A percentile compares a stretch with the other conserved stretches of the same genome.
These are phyloP conservation scores for Paraescarpia echinospica DNA, from an alignment of 1,140 invertebrate genomes.

Conservation along the genomic window DNA sequence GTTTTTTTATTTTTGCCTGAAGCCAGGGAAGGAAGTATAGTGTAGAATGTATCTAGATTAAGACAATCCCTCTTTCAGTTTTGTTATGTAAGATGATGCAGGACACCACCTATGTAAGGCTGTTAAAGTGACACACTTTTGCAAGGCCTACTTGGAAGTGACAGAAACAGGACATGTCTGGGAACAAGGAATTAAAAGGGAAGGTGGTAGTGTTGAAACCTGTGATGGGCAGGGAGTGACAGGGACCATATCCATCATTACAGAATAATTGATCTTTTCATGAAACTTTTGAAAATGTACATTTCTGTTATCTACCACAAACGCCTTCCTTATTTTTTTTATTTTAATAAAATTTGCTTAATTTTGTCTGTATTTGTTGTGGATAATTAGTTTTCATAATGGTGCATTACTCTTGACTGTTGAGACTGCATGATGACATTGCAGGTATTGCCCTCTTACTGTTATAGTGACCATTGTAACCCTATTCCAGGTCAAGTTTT, in stretches of 20 bases:
- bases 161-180: too few species aligned
- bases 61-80: too few species aligned
- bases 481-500: neutral
- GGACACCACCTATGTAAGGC: too few species aligned
- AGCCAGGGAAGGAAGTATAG: too few species aligned
- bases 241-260: too few species aligned
- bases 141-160: too few species aligned
- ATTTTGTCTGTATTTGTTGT: neutral
- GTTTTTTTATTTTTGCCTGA: too few species aligned
- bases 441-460: neutral
- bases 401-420: neutral
- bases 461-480: neutral
- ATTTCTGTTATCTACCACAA: neutral
- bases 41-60: too few species aligned
- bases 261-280: neutral
- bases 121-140: too few species aligned
- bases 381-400: neutral
- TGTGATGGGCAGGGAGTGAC: neutral
- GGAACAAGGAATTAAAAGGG: too few species aligned
- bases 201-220: neutral
- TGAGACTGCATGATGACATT: neutral
- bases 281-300: neutral
- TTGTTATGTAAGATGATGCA: too few species aligned
- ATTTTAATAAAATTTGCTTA: neutral
- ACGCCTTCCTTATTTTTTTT: neutral